Evolutionary conservation across 1,140 invertebrate genomes (phyloP), one percentile per base, ranked within the genome.

Genomic region (Homalodisca vitripennis): DNA sequence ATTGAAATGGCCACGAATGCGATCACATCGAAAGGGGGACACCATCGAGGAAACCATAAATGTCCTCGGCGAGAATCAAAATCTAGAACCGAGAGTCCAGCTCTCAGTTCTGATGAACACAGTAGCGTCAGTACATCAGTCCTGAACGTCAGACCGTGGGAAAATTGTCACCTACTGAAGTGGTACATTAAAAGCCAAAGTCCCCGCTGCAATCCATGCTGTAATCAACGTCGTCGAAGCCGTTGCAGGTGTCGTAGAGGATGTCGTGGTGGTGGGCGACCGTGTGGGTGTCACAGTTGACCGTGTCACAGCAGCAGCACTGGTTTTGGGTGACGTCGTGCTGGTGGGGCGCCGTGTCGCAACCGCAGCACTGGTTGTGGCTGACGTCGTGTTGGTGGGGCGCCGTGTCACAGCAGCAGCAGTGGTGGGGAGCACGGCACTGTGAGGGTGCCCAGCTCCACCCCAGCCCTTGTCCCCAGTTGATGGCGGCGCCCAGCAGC

Each of bases 311-410:
- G 29, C 3, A 12, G 62, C 31, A 26, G 17, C 29, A 26, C 41
- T 26, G 14, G 66, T 2, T 24, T 17, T 31, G 2, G 63, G 63
- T n/a, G n/a, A n/a, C n/a, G 65, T 20, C 13, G 32, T n/a, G 31
- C 34, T 24, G 65, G 34, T 41, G 17, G 34, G 17, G 67, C 67
- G 32, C 32, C 1, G 53, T 30, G 53, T 46, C 34, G 29, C 67
- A 68, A 41, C 34, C 60, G 29, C 51, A 31, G 34, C 67, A 68
- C 51, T 68, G 55, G 29, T 68, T 68, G 34, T 60, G 67, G 32
- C 55, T 60, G 3, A 60, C 55, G 10, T 60, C 24, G 6, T 60
- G 55, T 30, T 13, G 55, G 12, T 60, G 55, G 2, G 22, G 55
- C 6, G 55, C 55, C 3, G 55, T 13, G 22, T 26, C 27, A 24